Evolutionary conservation across 2,888 invertebrate species (phyloP), one percentile per base, ranked within the genome.

Genomic region (Cheilosia soror): DNA sequence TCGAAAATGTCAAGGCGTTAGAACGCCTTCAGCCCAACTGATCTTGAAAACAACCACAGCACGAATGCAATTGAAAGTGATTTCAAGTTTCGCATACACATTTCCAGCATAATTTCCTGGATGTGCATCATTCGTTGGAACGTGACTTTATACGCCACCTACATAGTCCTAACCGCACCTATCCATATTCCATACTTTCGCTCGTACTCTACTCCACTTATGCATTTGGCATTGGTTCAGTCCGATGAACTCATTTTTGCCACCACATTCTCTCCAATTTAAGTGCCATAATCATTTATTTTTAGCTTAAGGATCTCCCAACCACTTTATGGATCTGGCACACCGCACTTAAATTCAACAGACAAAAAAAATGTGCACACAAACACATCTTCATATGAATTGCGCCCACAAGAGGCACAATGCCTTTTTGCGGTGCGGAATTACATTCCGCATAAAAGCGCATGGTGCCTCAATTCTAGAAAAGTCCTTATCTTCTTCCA

Each of bases 311-410:
- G 71, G 47, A 76, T 71, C 71, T 68, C 65, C 83, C 60, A 57
- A 65, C 68, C 79, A 79, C 83, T 84, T 75, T 69, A 65, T 69
- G 60, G 62, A 84, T 65, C 83, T 79, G 69, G 83, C 79, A 79
- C 83, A 79, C 58, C 69, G 20, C 20, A 60, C 69, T 76, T 49
- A 71, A 76, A 65, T 51, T 37, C 65, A 57, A 71, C 63, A 76
- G 63, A 69, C 7, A 11, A 5, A 51, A 7, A 25, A 49, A 49
- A 13, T n/a, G 2, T 51, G 37, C 55, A 75, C 57, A 78, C 68
- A 57, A 55, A 20, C 20, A 49, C 55, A 73, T 77, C 57, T 42
- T 37, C 80, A 55, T 42, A 37, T 25, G 65, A 66, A 75, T 84
- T 84, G 62, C 65, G 65, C 25, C 49, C 44, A 80, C 75, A 69